A percentile compares a stretch with the other conserved stretches of the same genome.
These are phyloP conservation scores for Trichomycterus rosablanca DNA, from an alignment of 2,113 vertebrate genomes.

Conservation along the genomic window DNA sequence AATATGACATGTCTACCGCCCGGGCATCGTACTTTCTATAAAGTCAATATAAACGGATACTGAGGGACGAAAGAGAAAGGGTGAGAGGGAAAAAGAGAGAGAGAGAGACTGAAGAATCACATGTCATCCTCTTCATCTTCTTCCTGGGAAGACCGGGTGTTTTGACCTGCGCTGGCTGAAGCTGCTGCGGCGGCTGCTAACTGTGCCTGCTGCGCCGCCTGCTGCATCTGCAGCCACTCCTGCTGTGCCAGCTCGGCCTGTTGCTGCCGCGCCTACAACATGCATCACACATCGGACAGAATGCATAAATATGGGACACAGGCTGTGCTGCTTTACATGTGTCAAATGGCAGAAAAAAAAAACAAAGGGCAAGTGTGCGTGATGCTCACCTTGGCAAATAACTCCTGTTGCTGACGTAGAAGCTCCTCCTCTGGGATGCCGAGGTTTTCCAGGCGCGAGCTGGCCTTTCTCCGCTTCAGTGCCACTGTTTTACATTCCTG, in stretches of 20 bases:
- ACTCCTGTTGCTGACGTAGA: constrained; percentile 92
- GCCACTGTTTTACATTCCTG: constrained; percentile 99
- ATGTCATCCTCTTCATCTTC: constrained; percentile 98
- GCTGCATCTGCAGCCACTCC: constrained; percentile 98
- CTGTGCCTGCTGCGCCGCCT: constrained; percentile 96
- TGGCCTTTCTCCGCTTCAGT: constrained; percentile 96
- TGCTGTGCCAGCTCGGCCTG: constrained; percentile 97
- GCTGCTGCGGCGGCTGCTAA: constrained; percentile 88
- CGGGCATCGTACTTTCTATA: constrained; percentile 21
- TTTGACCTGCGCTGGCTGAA: constrained; percentile 86
- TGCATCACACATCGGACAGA: background rate
- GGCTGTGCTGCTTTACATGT: no score
- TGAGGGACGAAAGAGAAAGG: constrained; percentile 4
- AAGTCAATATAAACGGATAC: constrained; percentile 45
- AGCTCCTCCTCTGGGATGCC: constrained; percentile 98
- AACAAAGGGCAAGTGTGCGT: background rate
- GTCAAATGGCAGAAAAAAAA: no score
- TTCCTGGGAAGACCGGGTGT: constrained; percentile 94
- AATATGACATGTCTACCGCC: background rate
- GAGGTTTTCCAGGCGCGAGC: constrained; percentile 93
- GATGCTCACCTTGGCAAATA: constrained; percentile 90
- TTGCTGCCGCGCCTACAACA: constrained; percentile 88
- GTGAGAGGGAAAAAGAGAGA: background rate
- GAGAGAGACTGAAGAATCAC: constrained; percentile 68
- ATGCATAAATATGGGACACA: background rate